phyloP scores from a whole-genome alignment of 2,888 invertebrate species.

The Drosophila ochracea region DNA sequence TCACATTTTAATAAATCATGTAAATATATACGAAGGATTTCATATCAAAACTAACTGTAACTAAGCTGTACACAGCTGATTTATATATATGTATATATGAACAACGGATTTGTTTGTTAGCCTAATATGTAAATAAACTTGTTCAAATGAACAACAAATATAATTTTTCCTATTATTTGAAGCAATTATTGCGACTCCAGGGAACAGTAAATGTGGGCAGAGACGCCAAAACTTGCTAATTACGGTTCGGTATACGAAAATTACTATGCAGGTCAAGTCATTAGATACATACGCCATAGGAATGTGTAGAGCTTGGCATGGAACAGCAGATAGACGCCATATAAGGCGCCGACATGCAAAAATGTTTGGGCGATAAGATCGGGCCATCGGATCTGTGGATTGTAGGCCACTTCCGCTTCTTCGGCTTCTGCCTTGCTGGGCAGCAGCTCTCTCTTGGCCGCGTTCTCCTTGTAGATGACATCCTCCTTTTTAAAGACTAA shows the following conservation, averaged over 20 bases:
- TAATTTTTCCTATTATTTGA: slow-evolving; percentile 31
- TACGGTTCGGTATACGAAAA: slow-evolving; percentile 6
- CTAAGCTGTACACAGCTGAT: not conserved
- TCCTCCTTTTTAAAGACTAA: slow-evolving; percentile 80
- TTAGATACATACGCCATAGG: slow-evolving; percentile 89
- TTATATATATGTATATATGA: not conserved
- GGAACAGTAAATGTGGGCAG: not conserved
- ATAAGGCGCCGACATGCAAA: slow-evolving; percentile 89
- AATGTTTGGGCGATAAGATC: slow-evolving; percentile 90
- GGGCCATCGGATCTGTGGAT: slow-evolving; percentile 89
- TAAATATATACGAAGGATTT: not conserved
- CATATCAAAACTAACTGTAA: not conserved
- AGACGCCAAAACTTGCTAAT: slow-evolving; percentile 45
- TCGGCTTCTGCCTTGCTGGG: not conserved
- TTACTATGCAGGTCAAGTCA: not conserved
- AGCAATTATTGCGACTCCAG: slow-evolving; percentile 48
- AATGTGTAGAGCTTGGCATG: slow-evolving; percentile 88
- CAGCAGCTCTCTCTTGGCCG: slow-evolving; percentile 16
- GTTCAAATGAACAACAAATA: slow-evolving; percentile 4
- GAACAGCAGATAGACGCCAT: slow-evolving; percentile 89
- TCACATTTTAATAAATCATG: not conserved
- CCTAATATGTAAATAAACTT: slow-evolving; percentile 10
- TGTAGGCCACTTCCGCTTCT: slow-evolving; percentile 85
- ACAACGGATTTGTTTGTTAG: not conserved
- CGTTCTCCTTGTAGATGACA: slow-evolving; percentile 78